These are phyloP conservation scores for Flabesymbios commensalis DNA, from an alignment of 2,888 invertebrate species.

Conservation along the genomic window DNA sequence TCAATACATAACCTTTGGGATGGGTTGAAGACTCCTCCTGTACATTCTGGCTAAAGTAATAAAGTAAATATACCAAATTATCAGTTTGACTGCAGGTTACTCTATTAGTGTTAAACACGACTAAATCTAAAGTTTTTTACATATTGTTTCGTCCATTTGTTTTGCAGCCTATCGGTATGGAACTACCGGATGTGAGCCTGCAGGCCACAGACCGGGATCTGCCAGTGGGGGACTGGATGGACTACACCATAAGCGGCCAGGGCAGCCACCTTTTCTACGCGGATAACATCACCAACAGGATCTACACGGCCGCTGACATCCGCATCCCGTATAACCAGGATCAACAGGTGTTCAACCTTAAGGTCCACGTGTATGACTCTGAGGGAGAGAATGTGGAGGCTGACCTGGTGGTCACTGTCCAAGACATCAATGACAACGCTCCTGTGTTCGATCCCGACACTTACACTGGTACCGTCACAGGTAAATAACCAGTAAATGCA, in stretches of 20 bases:
- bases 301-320: not conserved
- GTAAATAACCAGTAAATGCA: too few species aligned
- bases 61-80: not conserved
- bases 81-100: not conserved
- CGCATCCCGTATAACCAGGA: too few species aligned
- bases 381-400: not conserved
- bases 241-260: not conserved
- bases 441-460: not conserved
- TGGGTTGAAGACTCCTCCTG: too few species aligned
- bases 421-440: not conserved
- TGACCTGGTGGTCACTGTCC: not conserved
- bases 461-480: not conserved
- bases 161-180: not conserved
- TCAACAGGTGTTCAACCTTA: not conserved
- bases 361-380: not conserved
- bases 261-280: not conserved
- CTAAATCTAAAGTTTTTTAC: not conserved
- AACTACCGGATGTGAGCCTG: not conserved
- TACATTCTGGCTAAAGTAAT: not conserved
- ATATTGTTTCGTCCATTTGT: not conserved
- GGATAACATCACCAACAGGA: not conserved
- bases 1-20: too few species aligned
- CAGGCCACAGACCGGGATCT: not conserved
- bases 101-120: not conserved
- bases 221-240: slow-evolving; percentile 5